Base-by-base conservation (phyloP, 2,888 invertebrate species). In the Calephelis perditalis region DNA sequence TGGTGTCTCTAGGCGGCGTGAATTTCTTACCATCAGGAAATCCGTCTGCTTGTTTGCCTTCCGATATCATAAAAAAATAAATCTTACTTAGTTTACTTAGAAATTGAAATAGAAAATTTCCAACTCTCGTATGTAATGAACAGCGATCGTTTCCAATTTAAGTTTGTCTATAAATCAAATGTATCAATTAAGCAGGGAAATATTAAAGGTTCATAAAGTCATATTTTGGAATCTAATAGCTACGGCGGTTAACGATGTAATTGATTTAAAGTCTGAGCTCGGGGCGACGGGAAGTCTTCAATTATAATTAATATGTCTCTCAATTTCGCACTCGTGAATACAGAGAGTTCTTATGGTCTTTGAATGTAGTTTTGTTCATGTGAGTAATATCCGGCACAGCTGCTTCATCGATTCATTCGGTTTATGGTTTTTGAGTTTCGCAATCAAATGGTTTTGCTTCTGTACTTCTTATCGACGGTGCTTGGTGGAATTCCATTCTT, bases 311-410 rank as follows among this genome's bases (percentile, higher is more conserved):
- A 78, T 80, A 80, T 76, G 72, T 68, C 66, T 68, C 70, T 72
- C 74, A 71, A 77, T 80, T 85, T 84, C 76, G 81, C 83, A 79
- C 81, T 80, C 68, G 68, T 71, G 74, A 44, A 12, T 44, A 36
- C 77, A 73, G 67, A 58, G 69, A 52, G 52, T 52, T 35, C 35
- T 26, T 26, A 49, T 26, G 35, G 26, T 52, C 52, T 52, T 52
- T 74, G 74, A 72, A 70, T 67, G 73, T 70, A 70, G 73, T 70
- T 72, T 71, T 75, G 71, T 72, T 68, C 69, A 68, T 75, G 82
- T 89, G 88, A 87, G 71, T 84, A 86, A 88, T 76, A 86, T 89
- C 89, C 89, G 86, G 81, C 71, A 72, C 64, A 68, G 70, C 88
- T 86, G 88, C 84, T 83, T 26, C 35, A 52, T 52, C 35, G 52